phyloP scores from a whole-genome alignment of 2,797 vertebrate genomes.

The Aselliscus stoliczkanus region DNA sequence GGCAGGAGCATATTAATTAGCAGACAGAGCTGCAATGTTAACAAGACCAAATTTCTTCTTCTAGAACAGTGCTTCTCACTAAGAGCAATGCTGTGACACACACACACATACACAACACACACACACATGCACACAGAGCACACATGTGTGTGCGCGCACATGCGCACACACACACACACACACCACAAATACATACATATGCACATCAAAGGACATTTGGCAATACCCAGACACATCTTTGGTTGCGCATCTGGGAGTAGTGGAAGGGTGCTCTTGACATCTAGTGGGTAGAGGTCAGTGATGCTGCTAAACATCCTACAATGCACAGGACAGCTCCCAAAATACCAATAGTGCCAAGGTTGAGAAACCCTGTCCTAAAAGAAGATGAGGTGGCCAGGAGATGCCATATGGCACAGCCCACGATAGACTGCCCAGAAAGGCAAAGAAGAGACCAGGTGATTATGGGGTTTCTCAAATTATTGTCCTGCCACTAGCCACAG shows the following conservation, averaged over 20 bases:
- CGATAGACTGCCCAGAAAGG: not conserved
- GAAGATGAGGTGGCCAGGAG: not conserved
- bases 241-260: not conserved
- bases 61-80: not conserved
- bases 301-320: not conserved
- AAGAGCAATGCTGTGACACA: too few relatives aligned
- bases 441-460: not conserved
- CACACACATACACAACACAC: too few relatives aligned
- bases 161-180: too few relatives aligned
- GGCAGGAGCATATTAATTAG: not conserved
- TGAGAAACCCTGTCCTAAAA: not conserved
- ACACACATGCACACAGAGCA: not conserved
- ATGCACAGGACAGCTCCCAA: not conserved
- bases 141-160: too few relatives aligned
- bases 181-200: not conserved
- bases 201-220: not conserved
- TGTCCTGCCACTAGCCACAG: not conserved
- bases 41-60: not conserved
- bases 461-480: not conserved
- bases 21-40: not conserved
- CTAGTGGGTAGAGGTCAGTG: not conserved
- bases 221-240: not conserved
- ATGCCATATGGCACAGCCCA: not conserved
- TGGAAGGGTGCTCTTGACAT: not conserved
- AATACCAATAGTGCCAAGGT: not conserved